Evolutionary conservation across 2,113 vertebrate genomes (phyloP).

Genomic region (Elanus axillaris): DNA sequence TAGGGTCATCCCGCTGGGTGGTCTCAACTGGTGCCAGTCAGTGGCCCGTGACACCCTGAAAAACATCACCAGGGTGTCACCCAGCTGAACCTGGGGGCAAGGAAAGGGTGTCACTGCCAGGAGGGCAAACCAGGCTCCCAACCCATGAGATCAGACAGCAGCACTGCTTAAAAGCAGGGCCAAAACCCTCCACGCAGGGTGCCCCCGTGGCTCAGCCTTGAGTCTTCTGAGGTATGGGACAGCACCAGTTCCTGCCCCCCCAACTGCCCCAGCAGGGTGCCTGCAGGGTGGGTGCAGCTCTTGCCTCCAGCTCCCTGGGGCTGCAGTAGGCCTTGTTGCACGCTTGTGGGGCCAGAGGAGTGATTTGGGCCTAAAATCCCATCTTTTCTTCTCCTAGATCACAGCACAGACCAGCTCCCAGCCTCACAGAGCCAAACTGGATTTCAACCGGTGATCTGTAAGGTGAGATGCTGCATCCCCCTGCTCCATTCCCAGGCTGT

Average conservation of each 20-base stretch:
- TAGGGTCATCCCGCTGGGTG: fast-evolving
- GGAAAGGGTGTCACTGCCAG: neutral
- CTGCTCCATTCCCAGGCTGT: neutral
- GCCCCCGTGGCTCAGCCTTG: neutral
- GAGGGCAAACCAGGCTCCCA: neutral
- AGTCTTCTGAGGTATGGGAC: neutral
- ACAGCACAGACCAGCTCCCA: fast-evolving
- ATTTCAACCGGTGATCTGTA: neutral
- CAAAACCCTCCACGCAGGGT: fast-evolving
- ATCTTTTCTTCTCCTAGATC: neutral
- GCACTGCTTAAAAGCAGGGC: fast-evolving
- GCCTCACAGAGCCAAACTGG: slow-evolving; percentile 12
- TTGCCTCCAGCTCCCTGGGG: neutral
- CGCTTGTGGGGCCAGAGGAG: fast-evolving
- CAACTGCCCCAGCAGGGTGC: fast-evolving
- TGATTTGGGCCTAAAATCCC: neutral
- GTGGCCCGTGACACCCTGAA: neutral
- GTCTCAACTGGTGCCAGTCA: fast-evolving
- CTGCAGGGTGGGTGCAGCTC: fast-evolving
- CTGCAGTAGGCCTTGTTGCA: fast-evolving
- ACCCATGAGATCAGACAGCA: neutral
- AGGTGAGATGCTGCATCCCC: neutral
- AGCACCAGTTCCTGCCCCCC: neutral
- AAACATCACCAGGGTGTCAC: neutral
- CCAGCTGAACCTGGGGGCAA: neutral